These are phyloP conservation scores for Corythaixoides concolor DNA, from an alignment of 2,113 vertebrate genomes.

Conservation along the genomic window DNA sequence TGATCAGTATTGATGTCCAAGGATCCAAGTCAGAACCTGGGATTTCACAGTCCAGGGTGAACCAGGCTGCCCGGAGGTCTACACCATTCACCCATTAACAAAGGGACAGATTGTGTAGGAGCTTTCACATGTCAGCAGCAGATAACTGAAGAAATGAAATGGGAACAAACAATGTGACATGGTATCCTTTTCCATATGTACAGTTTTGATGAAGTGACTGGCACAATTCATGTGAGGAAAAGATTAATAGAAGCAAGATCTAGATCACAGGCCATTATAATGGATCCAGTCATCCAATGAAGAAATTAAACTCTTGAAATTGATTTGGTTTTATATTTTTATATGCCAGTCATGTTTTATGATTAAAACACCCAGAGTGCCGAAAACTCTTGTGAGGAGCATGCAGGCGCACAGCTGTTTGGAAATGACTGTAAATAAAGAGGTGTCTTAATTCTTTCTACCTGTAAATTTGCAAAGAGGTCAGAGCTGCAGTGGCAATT, in stretches of 20 bases:
- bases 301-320: not conserved
- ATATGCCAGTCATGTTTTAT: not conserved
- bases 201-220: not conserved
- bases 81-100: not conserved
- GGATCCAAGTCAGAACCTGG: not conserved
- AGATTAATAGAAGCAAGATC: not conserved
- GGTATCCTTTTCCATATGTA: not conserved
- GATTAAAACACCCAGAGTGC: not conserved
- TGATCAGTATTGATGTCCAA: not conserved
- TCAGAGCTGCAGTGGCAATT: conserved; percentile 1
- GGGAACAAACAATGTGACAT: not conserved
- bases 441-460: conserved; percentile 8
- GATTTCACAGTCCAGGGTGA: not conserved
- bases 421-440: not conserved
- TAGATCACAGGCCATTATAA: not conserved
- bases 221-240: not conserved
- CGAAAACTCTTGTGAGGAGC: not conserved
- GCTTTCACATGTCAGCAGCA: not conserved
- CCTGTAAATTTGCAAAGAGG: not conserved
- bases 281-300: not conserved
- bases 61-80: not conserved
- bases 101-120: not conserved
- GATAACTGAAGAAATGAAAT: not conserved
- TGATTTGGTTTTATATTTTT: not conserved
- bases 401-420: conserved; percentile 22